These are phyloP conservation scores for Meliscaeva auricollis DNA, from an alignment of 2,888 invertebrate genomes.

Conservation along the genomic window DNA sequence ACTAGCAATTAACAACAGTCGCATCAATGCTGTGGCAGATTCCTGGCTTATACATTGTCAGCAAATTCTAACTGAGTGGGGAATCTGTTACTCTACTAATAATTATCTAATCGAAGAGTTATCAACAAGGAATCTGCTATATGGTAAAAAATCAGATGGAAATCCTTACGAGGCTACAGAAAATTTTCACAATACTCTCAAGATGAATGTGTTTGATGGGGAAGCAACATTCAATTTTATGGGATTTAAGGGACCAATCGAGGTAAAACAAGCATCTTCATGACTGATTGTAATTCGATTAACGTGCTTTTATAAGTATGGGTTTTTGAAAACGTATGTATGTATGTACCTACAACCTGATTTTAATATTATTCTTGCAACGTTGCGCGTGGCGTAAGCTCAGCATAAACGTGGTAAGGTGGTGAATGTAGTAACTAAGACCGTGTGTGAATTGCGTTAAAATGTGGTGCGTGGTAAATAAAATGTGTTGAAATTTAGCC, in stretches of 20 bases:
- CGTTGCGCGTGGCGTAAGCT: too few relatives aligned
- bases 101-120: constrained; percentile 78
- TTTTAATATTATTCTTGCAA: too few relatives aligned
- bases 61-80: constrained; percentile 83
- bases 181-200: constrained; percentile 60
- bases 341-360: too few relatives aligned
- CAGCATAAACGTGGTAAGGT: too few relatives aligned
- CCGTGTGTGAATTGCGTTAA: too few relatives aligned
- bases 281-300: background rate
- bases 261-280: constrained; percentile 75
- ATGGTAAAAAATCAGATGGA: constrained; percentile 77
- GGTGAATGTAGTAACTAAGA: too few relatives aligned
- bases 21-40: constrained; percentile 10
- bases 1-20: background rate
- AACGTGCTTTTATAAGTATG: too few relatives aligned
- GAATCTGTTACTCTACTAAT: constrained; percentile 82
- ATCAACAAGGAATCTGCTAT: constrained; percentile 80
- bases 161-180: constrained; percentile 14
- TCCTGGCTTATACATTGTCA: constrained; percentile 58
- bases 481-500: too few relatives aligned
- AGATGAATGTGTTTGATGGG: constrained; percentile 80
- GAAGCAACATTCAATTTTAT: constrained; percentile 79
- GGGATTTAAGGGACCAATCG: constrained; percentile 79
- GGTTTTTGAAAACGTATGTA: too few relatives aligned
- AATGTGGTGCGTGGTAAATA: too few relatives aligned